A percentile compares a stretch with the other conserved stretches of the same genome.
These are phyloP conservation scores for Percina caprodes DNA, from an alignment of 2,113 vertebrate genomes.

Conservation along the genomic window DNA sequence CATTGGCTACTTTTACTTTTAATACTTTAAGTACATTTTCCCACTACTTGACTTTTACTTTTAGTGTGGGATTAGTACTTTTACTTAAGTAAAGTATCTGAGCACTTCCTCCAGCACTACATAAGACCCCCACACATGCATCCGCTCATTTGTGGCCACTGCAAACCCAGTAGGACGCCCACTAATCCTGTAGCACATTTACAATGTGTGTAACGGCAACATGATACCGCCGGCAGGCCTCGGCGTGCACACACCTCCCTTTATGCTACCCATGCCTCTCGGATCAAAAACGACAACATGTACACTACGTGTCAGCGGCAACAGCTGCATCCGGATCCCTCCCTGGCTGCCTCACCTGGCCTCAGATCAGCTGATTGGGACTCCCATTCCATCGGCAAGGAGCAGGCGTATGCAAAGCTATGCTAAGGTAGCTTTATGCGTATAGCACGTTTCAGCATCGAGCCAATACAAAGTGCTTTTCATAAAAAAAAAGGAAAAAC, in stretches of 20 bases:
- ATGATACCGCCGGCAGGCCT: conserved; percentile 64
- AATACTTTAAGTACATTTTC: no score
- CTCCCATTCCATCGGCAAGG: conserved; percentile 42
- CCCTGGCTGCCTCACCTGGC: conserved; percentile 74
- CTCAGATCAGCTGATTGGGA: conserved; percentile 77
- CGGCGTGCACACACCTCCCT: conserved; percentile 38
- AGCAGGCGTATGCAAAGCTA: background rate
- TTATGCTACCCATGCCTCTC: conserved; percentile 48
- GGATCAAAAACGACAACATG: conserved; percentile 25
- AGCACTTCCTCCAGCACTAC: no score
- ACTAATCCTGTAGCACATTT: conserved; percentile 72
- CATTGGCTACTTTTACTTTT: no score
- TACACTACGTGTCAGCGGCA: conserved; percentile 24
- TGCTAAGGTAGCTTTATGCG: no score
- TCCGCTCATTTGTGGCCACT: conserved; percentile 46
- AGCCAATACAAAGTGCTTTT: no score
- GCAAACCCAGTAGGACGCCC: conserved; percentile 60
- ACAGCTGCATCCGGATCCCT: conserved; percentile 57
- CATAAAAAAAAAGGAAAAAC: no score
- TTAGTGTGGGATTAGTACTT: no score
- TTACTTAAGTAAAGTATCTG: no score
- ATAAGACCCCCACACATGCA: background rate
- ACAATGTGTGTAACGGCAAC: conserved; percentile 69
- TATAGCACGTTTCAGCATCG: no score
- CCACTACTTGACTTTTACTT: no score